A percentile compares a stretch with the other conserved stretches of the same genome.
phyloP scores from a whole-genome alignment of 2,797 vertebrate species.

The Anguilla anguilla region DNA sequence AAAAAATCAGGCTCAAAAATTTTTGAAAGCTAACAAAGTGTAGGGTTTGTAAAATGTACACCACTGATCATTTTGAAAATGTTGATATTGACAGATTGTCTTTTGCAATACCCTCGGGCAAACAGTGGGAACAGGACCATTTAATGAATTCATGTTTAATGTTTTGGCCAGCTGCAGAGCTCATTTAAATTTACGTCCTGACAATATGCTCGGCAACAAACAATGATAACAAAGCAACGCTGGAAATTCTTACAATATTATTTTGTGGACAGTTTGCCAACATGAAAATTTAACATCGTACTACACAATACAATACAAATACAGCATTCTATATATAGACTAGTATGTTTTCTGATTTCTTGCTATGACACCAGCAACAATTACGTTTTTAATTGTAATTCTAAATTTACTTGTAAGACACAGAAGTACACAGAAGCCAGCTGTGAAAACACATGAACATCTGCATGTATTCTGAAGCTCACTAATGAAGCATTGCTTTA shows the following conservation, averaged over 20 bases:
- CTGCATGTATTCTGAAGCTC: slow-evolving; percentile 1
- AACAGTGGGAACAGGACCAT: slow-evolving; percentile 53
- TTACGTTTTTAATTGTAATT: not conserved
- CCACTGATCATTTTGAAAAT: slow-evolving; percentile 36
- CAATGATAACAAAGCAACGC: slow-evolving; percentile 4
- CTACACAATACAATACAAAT: not conserved
- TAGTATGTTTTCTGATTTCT: not conserved
- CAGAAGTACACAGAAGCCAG: not conserved
- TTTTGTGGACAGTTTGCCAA: not conserved
- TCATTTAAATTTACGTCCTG: slow-evolving; percentile 27
- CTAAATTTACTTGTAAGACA: not conserved
- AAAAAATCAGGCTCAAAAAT: too few species aligned
- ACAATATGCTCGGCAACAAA: not conserved
- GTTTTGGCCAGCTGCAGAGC: slow-evolving; percentile 49
- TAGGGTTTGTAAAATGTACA: not conserved
- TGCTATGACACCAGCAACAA: not conserved
- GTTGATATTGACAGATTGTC: slow-evolving; percentile 57
- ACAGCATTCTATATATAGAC: not conserved
- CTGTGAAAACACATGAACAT: not conserved
- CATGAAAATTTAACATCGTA: not conserved
- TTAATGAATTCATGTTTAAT: not conserved
- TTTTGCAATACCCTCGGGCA: slow-evolving; percentile 45
- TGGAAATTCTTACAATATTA: too few species aligned
- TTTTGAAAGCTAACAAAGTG: not conserved
- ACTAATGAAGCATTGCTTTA: not conserved